Base-by-base conservation (phyloP, 2,888 invertebrate genomes). In the Thelaira solivaga region DNA sequence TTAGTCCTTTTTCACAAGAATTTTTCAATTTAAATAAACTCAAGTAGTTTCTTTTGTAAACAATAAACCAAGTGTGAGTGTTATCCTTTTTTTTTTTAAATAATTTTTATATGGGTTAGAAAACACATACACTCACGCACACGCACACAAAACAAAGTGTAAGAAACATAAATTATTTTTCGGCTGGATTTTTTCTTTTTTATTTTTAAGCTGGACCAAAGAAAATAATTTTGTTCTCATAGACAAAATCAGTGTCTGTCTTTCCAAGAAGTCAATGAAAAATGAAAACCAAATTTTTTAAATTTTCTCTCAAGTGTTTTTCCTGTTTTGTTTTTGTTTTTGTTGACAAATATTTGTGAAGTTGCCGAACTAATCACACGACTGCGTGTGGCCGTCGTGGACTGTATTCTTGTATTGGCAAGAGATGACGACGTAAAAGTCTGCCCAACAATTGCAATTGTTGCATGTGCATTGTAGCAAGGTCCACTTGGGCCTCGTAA, bases 301-400 rank as follows among this genome's bases (percentile, higher is more conserved):
- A n/a, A n/a, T n/a, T n/a, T n/a, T n/a, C n/a, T n/a, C n/a, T n/a
- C n/a, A n/a, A n/a, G n/a, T 24, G 24, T 43, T 22, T 34, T 43
- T 57, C 18, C 49, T 69, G 36, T 26, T 10, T 59, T 69, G 53
- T 36, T 11, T 29, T 43, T 49, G 24, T 29, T 49, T 39, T 67
- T 76, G 67, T 78, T 78, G 74, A 78, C 78, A 78, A 34, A 49
- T 61, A 47, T 65, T 69, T 78, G 43, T 74, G 74, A 65, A 65
- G 69, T 69, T 61, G 59, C 78, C 74, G 74, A 47, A 49, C 13
- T 29, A 39, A 41, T 4, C 24, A n/a, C 4, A 2, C 13, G 13
- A 53, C 45, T 18, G 55, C 62, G 22, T 41, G 11, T 20, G 36
- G n/a, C n/a, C n/a, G n/a, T n/a, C n/a, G n/a, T n/a, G n/a, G n/a